Base-by-base conservation (phyloP, 2,113 vertebrate genomes). In the Hippolais icterina region DNA sequence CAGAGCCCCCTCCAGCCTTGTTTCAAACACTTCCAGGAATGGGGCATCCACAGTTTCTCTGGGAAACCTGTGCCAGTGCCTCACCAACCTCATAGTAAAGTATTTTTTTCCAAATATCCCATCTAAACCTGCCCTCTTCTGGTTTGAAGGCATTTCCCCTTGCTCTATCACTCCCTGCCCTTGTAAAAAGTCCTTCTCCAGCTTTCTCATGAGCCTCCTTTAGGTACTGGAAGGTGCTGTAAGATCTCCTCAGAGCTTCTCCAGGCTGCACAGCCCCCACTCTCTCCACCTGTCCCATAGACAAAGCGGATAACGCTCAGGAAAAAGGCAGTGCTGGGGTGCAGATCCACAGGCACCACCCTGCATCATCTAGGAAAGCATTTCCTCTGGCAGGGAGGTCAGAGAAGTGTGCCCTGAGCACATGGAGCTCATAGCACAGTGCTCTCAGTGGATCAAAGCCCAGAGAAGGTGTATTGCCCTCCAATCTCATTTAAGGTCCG, bases 381-480 rank as follows among this genome's bases (percentile, higher is more conserved):
- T 16, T 44, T 78, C 35, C 24, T 54, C 39, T 15, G 47, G 16
- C 47, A 69, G 18, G 20, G 39, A 63, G 27, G 16, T 27, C 29
- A 76, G 41, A 61, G 21, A 7, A 28, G 31, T 14, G 83, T 81
- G 17, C 41, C 49, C 61, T 41, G 52, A 69, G 46, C 59, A 27
- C 42, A 39, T 2, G 0, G 33, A 31, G 33, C 10, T 89, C 24
- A 10, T 1, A 54, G 52, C 46, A 9, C 4, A 15, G 20, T 47
- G 28, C 60, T 52, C 65, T 61, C 46, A 15, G 46, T 3, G 33
- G 28, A 23, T 37, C 54, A 64, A 77, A 89, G 82, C 33, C 47
- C 54, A 39, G 44, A 37, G 77, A 56, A 71, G 27, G 14, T 25
- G 11, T 2, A 17, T 15, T 37, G 27, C 47, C n/a, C 44, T 56